Evolutionary conservation across 2,797 vertebrate genomes (phyloP), one percentile per base, ranked within the genome.

Genomic region (Artibeus lituratus): DNA sequence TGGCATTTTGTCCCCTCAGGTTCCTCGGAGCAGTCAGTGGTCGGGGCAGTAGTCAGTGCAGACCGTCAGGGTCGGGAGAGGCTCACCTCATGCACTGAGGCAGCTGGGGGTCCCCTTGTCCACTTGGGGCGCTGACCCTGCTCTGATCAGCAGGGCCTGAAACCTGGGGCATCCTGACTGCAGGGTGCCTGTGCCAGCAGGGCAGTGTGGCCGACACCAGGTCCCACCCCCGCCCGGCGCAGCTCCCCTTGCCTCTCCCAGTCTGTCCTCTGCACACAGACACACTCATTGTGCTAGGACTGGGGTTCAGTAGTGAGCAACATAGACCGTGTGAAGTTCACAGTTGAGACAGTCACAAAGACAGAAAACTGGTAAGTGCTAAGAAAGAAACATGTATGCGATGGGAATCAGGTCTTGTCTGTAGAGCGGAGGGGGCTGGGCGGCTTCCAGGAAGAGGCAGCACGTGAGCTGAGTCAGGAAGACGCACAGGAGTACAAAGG

Each of bases 151-250:
- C 35, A n/a, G 84, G 22, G 7, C 26, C 39, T 5, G 59, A 65
- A 69, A 18, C 22, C 44, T 35, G 24, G 62, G 55, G 37, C 3
- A 15, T 42, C 49, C 74, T 16, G 57, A 73, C 77, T 3, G 35
- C 65, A 39, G 19, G 26, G 18, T 1, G 1, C 82, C 90, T 0
- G 1, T 29, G 24, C 55, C 49, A 37, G 39, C 19, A 0, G 37
- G 19, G 37, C 2, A 2, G 15, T n/a, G 51, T 37, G 0, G 26
- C 22, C 4, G 2, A 21, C 3, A 0, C 8, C 2, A 4, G 12
- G 18, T 49, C 32, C 35, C 72, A 22, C 59, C 29, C 22, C 26
- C 0, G 51, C 62, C 82, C 72, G 0, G 21, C 7, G 16, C 11
- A 24, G 6, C 39, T 4, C 32, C 47, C 47, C 73, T 59, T 1